A percentile compares a stretch with the other conserved stretches of the same genome.
Conservation (phyloP, 2,797 vertebrate species). For the Myotis myotis region DNA sequence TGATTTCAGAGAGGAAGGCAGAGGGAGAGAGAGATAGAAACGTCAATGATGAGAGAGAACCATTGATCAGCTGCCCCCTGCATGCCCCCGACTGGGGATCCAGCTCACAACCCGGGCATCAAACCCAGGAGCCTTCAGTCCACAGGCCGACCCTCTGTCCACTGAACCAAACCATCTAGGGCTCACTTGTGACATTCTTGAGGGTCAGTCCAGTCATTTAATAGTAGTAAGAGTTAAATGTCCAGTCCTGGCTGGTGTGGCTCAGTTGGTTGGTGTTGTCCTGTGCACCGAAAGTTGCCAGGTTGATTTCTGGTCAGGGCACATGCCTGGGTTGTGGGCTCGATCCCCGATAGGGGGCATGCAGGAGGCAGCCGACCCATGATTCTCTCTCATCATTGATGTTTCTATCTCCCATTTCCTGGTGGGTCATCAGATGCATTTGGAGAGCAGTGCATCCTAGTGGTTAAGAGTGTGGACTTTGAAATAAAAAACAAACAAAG, state of each 20-base stretch:
- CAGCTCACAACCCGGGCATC: too few relatives aligned
- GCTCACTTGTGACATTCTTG: not conserved
- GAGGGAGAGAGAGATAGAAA: too few relatives aligned
- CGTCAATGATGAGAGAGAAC: too few relatives aligned
- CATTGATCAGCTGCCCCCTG: too few relatives aligned
- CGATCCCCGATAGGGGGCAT: not conserved
- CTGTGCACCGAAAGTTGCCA: not conserved
- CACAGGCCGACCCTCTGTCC: too few relatives aligned
- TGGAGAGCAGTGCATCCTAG: not conserved
- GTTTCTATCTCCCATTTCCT: not conserved
- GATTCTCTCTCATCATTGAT: not conserved
- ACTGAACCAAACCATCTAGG: too few relatives aligned
- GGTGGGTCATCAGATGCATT: not conserved
- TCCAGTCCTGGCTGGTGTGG: not conserved
- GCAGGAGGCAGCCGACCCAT: not conserved
- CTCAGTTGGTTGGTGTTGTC: not conserved
- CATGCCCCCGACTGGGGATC: too few relatives aligned
- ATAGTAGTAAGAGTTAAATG: not conserved
- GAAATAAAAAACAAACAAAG: too few relatives aligned
- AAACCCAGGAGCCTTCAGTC: too few relatives aligned
- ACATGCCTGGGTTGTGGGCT: not conserved
- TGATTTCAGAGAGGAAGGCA: too few relatives aligned
- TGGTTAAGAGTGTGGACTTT: not conserved
- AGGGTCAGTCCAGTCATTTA: not conserved
- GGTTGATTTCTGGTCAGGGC: not conserved